Conservation (phyloP, 2,113 vertebrate genomes). For the Cephalopholis sonnerati region DNA sequence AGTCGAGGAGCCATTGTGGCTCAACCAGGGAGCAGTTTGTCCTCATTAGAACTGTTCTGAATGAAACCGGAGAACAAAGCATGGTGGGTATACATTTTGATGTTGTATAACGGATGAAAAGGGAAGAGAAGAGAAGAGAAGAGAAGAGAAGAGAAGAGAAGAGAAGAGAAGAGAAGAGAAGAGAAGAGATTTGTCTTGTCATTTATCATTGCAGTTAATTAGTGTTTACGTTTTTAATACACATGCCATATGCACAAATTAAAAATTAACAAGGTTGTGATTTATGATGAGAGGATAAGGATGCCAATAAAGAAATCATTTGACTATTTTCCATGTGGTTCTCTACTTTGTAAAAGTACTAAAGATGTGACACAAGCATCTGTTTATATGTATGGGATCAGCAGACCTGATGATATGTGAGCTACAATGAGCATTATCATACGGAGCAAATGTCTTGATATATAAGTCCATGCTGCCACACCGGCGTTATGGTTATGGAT, state of each 20-base stretch:
- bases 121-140: conserved; percentile 27
- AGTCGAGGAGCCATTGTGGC: conserved; percentile 89
- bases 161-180: conserved; percentile 29
- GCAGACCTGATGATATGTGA: conserved; percentile 59
- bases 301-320: conserved; percentile 61
- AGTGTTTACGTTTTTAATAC: conserved; percentile 73
- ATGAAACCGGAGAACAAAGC: conserved; percentile 88
- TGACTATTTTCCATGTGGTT: conserved; percentile 17
- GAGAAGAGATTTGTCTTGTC: conserved; percentile 36
- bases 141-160: conserved; percentile 16
- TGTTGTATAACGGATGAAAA: conserved; percentile 15
- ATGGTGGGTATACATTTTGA: conserved; percentile 67
- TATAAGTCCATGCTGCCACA: conserved; percentile 65
- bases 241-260: conserved; percentile 65
- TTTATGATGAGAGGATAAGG: conserved; percentile 55
- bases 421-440: conserved; percentile 74
- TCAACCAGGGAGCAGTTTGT: conserved; percentile 90
- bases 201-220: conserved; percentile 70
- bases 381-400: conserved; percentile 58
- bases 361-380: conserved; percentile 40
- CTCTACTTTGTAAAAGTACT: conserved; percentile 44
- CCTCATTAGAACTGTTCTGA: conserved; percentile 93
- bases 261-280: conserved; percentile 70
- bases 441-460: conserved; percentile 68
- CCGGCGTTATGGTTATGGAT: conserved; percentile 81